Evolutionary conservation across 2,113 vertebrate genomes (phyloP).

Genomic region (Orthonyx spaldingii): DNA sequence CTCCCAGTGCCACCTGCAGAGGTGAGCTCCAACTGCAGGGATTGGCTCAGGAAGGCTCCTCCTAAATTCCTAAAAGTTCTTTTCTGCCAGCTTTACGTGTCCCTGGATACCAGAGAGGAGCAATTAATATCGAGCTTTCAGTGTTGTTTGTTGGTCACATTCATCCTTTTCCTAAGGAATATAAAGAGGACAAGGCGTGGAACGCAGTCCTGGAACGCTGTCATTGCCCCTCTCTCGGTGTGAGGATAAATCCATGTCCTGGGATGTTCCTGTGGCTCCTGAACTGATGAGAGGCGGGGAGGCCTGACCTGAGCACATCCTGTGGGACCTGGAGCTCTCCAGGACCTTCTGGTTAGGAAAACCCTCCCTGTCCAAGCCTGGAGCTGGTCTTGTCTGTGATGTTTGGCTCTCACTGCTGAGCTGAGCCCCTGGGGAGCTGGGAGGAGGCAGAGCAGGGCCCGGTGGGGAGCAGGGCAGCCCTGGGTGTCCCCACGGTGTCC

Average conservation of each 20-base stretch:
- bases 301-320: not conserved
- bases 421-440: not conserved
- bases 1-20: not conserved
- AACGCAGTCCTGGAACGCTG: not conserved
- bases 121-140: not conserved
- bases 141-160: not conserved
- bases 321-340: not conserved
- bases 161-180: not conserved
- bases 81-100: not conserved
- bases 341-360: not conserved
- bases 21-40: not conserved
- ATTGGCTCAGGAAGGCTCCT: not conserved
- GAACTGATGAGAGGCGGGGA: not conserved
- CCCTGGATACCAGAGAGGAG: not conserved
- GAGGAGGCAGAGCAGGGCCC: not conserved
- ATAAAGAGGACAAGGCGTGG: not conserved
- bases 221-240: not conserved
- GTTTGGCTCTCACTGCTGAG: fast-evolving
- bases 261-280: not conserved
- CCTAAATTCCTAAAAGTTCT: not conserved
- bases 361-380: not conserved
- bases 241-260: not conserved
- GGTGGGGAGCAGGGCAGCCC: not conserved
- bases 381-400: not conserved
- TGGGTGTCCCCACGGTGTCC: not conserved